Conservation (phyloP, 2,797 vertebrate species). For the Notolepis coatsorum region DNA sequence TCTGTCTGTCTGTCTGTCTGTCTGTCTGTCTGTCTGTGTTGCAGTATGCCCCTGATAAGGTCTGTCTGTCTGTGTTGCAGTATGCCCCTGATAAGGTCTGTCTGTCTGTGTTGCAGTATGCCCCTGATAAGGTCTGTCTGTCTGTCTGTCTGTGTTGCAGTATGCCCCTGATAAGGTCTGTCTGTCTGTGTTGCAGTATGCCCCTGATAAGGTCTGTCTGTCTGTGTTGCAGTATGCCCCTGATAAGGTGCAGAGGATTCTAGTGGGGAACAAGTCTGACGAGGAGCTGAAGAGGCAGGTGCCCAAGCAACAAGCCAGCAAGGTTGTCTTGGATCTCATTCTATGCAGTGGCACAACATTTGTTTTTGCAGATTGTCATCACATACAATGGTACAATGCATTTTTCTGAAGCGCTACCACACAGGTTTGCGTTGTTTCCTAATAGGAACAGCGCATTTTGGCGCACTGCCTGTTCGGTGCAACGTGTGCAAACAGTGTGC, state of each 20-base stretch:
- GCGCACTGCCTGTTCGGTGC: too few species aligned
- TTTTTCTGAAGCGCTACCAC: too few species aligned
- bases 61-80: not conserved
- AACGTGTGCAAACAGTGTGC: too few species aligned
- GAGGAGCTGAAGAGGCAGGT: constrained; percentile 89
- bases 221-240: constrained; percentile 80
- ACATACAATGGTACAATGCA: too few species aligned
- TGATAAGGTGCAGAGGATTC: constrained; percentile 89
- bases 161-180: constrained; percentile 86
- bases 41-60: too few species aligned
- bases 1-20: not conserved
- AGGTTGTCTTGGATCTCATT: constrained; percentile 76
- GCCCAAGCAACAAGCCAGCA: constrained; percentile 87
- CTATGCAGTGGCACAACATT: not conserved
- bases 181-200: too few species aligned
- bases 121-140: too few species aligned
- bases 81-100: constrained; percentile 5
- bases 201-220: constrained; percentile 10
- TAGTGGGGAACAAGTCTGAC: constrained; percentile 93
- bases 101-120: not conserved
- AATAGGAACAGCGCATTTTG: too few species aligned
- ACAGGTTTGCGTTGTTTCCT: too few species aligned
- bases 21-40: not conserved
- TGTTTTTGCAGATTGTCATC: too few species aligned
- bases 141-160: constrained; percentile 62